Conservation (phyloP, 2,113 vertebrate genomes). For the Odocoileus virginianus region DNA sequence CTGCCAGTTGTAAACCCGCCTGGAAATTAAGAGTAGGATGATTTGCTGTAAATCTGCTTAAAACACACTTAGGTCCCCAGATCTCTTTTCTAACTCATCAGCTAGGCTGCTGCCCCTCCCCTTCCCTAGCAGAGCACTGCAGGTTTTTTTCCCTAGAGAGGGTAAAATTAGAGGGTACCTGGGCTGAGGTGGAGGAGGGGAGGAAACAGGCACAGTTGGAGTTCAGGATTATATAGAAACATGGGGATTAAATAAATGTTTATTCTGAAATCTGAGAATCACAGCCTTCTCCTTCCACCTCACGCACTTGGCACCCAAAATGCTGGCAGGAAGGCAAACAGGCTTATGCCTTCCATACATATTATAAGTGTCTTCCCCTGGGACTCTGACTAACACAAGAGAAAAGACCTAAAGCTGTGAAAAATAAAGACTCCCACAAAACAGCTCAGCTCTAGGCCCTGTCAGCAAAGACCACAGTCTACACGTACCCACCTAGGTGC, state of each 20-base stretch:
- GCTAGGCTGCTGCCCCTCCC: not conserved
- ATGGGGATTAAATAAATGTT: not conserved
- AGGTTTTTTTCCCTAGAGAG: not conserved
- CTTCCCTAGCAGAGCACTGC: not conserved
- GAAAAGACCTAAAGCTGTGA: not conserved
- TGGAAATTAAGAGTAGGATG: not conserved
- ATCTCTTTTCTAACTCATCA: not conserved
- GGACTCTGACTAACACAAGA: not conserved
- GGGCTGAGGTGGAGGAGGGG: not conserved
- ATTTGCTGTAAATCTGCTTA: not conserved
- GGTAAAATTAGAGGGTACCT: not conserved
- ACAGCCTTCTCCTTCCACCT: not conserved
- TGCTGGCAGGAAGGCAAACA: not conserved
- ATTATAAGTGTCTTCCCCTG: not conserved
- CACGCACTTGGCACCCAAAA: not conserved
- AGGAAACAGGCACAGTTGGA: not conserved
- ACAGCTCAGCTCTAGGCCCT: not conserved
- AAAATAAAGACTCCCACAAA: not conserved
- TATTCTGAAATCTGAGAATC: not conserved
- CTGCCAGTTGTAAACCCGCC: not conserved
- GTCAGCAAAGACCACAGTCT: not conserved
- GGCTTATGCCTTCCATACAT: not conserved
- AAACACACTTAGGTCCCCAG: not conserved
- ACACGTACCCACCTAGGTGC: not conserved
- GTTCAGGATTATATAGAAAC: not conserved